A percentile compares a stretch with the other conserved stretches of the same genome.
Conservation (phyloP, 2,888 invertebrate species). For the Lochmaea capreae region DNA sequence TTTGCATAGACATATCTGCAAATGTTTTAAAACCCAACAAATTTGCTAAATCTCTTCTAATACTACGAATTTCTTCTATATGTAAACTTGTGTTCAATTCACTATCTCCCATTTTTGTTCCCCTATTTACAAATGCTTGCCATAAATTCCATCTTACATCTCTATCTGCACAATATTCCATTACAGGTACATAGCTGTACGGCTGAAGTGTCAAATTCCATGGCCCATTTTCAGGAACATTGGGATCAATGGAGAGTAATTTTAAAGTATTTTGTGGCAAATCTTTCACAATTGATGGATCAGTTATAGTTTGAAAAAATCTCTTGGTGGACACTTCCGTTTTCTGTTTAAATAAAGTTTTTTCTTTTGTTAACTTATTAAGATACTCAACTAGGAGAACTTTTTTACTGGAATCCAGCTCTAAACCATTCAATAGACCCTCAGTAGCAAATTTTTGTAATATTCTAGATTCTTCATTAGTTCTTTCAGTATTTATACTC, state of each 20-base stretch:
- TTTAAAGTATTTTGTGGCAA: slow-evolving; percentile 79
- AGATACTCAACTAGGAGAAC: slow-evolving; percentile 69
- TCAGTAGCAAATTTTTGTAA: slow-evolving; percentile 84
- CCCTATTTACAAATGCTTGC: slow-evolving; percentile 80
- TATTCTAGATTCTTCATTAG: slow-evolving; percentile 76
- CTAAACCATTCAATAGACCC: slow-evolving; percentile 85
- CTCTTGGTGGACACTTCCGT: slow-evolving; percentile 73
- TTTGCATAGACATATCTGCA: slow-evolving; percentile 91
- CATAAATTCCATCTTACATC: slow-evolving; percentile 85
- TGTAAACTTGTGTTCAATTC: slow-evolving; percentile 77
- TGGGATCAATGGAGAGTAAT: slow-evolving; percentile 73
- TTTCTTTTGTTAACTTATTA: slow-evolving; percentile 70
- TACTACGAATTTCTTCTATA: slow-evolving; percentile 81
- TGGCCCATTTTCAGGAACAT: slow-evolving; percentile 76
- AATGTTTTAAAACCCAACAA: slow-evolving; percentile 83
- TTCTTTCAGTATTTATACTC: slow-evolving; percentile 44
- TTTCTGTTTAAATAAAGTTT: slow-evolving; percentile 75
- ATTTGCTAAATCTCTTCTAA: slow-evolving; percentile 78
- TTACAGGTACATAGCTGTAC: slow-evolving; percentile 77
- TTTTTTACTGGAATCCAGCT: slow-evolving; percentile 69
- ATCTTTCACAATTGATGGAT: slow-evolving; percentile 75
- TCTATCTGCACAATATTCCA: slow-evolving; percentile 88
- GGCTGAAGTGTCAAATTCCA: slow-evolving; percentile 87
- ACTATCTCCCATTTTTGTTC: slow-evolving; percentile 75
- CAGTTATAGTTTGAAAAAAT: slow-evolving; percentile 76